Evolutionary conservation across 1,140 invertebrate species (phyloP).

Genomic region (Thaumetopoea pityocampa): DNA sequence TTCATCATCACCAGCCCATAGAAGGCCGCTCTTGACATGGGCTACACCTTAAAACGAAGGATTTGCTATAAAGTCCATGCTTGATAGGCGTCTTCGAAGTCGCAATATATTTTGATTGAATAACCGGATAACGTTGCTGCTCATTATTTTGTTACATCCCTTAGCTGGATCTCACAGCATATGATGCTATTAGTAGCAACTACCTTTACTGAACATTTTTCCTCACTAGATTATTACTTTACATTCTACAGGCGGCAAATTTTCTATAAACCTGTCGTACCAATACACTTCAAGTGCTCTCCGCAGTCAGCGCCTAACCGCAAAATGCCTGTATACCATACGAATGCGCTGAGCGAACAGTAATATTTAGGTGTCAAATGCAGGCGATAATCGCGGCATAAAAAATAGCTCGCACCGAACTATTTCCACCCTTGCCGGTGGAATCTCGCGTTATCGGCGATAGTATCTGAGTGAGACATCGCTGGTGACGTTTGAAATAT

Average conservation of each 20-base stretch:
- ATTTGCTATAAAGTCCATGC: too few relatives aligned
- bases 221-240: constrained; percentile 15
- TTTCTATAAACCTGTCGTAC: constrained; percentile 35
- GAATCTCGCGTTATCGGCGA: constrained; percentile 71
- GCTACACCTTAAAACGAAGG: too few relatives aligned
- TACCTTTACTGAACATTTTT: too few relatives aligned
- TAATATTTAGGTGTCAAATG: constrained; percentile 74
- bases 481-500: constrained; percentile 74
- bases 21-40: too few relatives aligned
- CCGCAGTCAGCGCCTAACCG: constrained; percentile 31
- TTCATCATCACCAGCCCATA: too few relatives aligned
- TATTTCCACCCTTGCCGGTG: constrained; percentile 64
- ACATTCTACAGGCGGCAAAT: constrained; percentile 17
- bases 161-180: too few relatives aligned
- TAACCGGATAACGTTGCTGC: too few relatives aligned
- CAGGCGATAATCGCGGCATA: constrained; percentile 70
- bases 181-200: too few relatives aligned
- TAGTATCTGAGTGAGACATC: constrained; percentile 75
- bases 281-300: constrained; percentile 62
- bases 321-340: constrained; percentile 59
- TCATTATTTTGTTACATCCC: too few relatives aligned
- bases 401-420: constrained; percentile 63
- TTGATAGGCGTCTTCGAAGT: too few relatives aligned
- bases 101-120: too few relatives aligned
- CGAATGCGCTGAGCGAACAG: constrained; percentile 50